Percentiles rank a stretch among this genome's conserved stretches.
phyloP scores from a whole-genome alignment of 2,888 invertebrate species.

The Portevinia maculata region DNA sequence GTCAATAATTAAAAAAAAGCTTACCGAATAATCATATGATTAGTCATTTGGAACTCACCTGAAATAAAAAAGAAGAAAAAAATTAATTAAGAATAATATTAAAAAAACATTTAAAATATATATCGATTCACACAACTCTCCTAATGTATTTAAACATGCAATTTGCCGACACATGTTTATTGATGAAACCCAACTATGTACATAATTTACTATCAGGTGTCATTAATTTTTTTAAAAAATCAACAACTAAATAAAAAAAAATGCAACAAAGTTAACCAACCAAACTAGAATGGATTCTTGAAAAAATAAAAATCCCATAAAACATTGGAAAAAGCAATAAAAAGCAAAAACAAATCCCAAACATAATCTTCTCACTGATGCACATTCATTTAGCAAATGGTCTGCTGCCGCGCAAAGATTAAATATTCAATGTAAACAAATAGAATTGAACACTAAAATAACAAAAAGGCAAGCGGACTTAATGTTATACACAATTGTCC shows the following conservation, averaged over 20 bases:
- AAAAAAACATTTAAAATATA: too few relatives aligned
- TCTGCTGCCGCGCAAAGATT: conserved; percentile 35
- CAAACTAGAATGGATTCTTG: conserved; percentile 12
- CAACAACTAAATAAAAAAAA: conserved; percentile 6
- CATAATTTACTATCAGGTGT: too few relatives aligned
- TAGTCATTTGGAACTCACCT: conserved; percentile 29
- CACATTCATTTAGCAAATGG: conserved; percentile 38
- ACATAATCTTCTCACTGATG: conserved; percentile 25
- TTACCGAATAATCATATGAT: too few relatives aligned
- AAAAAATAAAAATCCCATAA: background rate
- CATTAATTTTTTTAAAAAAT: too few relatives aligned
- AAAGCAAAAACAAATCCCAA: conserved; percentile 10
- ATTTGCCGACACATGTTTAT: too few relatives aligned
- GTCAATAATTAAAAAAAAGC: too few relatives aligned
- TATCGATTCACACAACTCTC: too few relatives aligned
- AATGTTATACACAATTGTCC: conserved; percentile 18
- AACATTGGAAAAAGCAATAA: conserved; percentile 9
- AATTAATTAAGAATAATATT: background rate
- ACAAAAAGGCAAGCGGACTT: conserved; percentile 1
- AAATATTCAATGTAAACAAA: conserved; percentile 46
- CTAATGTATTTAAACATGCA: too few relatives aligned
- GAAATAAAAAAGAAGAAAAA: conserved; percentile 18
- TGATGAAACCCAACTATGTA: too few relatives aligned
- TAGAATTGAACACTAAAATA: conserved; percentile 31
- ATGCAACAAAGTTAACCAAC: background rate